Conservation (phyloP, 2,888 invertebrate species). For the Epirrhoe alternata region DNA sequence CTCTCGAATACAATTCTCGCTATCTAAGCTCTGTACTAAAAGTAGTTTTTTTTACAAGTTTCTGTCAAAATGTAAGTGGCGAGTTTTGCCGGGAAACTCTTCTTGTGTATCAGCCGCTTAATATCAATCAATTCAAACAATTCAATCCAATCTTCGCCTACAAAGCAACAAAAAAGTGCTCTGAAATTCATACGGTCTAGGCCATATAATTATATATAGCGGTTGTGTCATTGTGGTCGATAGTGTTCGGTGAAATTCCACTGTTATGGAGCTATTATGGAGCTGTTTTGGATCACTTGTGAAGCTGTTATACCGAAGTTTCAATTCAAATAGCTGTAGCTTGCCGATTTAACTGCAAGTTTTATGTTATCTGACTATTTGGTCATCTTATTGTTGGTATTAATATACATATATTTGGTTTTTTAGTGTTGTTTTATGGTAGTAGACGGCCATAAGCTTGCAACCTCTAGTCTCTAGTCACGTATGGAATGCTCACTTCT, state of each 20-base stretch:
- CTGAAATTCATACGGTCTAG: constrained; percentile 25
- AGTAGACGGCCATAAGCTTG: too few relatives aligned
- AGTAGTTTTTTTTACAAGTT: too few relatives aligned
- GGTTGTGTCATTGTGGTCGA: constrained; percentile 20
- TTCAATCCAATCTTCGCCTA: neutral
- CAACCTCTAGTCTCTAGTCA: too few relatives aligned
- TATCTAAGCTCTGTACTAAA: too few relatives aligned
- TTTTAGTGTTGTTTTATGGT: neutral
- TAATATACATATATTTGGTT: too few relatives aligned
- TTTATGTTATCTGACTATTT: constrained; percentile 28
- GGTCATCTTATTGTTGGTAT: constrained; percentile 11
- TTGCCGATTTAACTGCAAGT: constrained; percentile 35
- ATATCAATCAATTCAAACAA: neutral
- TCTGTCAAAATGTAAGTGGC: too few relatives aligned
- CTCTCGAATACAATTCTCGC: too few relatives aligned
- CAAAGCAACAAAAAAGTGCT: constrained; percentile 16
- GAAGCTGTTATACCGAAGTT: constrained; percentile 29
- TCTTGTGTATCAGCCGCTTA: too few relatives aligned
- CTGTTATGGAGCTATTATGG: constrained; percentile 18
- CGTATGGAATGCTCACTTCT: too few relatives aligned
- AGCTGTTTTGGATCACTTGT: constrained; percentile 31
- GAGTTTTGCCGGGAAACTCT: too few relatives aligned
- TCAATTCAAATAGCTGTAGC: constrained; percentile 34
- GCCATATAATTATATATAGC: constrained; percentile 32
- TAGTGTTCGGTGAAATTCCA: constrained; percentile 11